Evolutionary conservation across 2,888 invertebrate species (phyloP).

Genomic region (Watsonalla binaria): DNA sequence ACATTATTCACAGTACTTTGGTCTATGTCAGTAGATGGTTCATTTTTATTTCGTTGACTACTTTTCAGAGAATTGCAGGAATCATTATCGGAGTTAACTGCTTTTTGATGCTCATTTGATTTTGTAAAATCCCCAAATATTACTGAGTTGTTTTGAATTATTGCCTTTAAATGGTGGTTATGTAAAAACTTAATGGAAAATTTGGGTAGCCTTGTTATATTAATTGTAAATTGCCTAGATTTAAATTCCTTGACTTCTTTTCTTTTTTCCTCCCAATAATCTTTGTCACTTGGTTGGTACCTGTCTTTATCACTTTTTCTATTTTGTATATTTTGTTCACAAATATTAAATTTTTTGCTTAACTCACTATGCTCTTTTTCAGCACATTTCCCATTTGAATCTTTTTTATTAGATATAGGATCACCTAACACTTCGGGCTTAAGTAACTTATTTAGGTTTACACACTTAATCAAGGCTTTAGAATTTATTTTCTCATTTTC

Average conservation of each 20-base stretch:
- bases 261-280: conserved; percentile 34
- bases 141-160: conserved; percentile 32
- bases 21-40: not conserved
- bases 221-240: conserved; percentile 46
- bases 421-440: conserved; percentile 41
- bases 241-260: conserved; percentile 50
- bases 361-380: conserved; percentile 8
- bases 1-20: conserved; percentile 18
- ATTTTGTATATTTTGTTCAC: conserved; percentile 2
- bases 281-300: conserved; percentile 15
- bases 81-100: conserved; percentile 2
- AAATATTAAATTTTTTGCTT: conserved; percentile 5
- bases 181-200: conserved; percentile 38
- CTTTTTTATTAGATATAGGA: conserved; percentile 1
- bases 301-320: conserved; percentile 6
- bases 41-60: not conserved
- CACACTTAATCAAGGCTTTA: conserved; percentile 60
- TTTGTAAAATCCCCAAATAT: conserved; percentile 31
- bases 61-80: not conserved
- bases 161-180: conserved; percentile 38
- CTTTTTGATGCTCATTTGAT: conserved; percentile 9
- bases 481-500: conserved; percentile 8
- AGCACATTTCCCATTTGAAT: not conserved
- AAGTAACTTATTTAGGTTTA: conserved; percentile 56
- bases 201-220: conserved; percentile 41